These are phyloP conservation scores for Drosophila kikkawai DNA, from an alignment of 1,140 invertebrate species.

Conservation along the genomic window DNA sequence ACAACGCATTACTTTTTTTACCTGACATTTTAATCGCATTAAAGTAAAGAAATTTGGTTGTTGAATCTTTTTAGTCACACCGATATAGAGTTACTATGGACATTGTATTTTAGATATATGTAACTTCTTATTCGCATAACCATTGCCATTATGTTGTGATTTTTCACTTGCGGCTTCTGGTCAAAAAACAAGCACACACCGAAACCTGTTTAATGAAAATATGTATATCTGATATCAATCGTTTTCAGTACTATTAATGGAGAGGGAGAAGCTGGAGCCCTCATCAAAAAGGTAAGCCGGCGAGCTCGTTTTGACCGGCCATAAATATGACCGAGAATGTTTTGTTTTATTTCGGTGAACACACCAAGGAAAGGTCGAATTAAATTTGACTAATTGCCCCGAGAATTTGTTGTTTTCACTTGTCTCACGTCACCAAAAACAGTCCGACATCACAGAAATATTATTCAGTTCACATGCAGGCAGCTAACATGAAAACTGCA, in stretches of 20 bases:
- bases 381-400: constrained; percentile 66
- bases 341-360: background rate
- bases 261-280: background rate
- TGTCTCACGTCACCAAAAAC: constrained; percentile 32
- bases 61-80: background rate
- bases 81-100: background rate
- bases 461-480: constrained; percentile 54
- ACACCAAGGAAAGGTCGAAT: constrained; percentile 25
- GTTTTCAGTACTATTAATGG: constrained; percentile 5
- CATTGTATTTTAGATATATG: no score
- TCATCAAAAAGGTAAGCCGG: constrained; percentile 25
- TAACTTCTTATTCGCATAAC: no score
- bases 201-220: constrained; percentile 8
- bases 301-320: background rate
- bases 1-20: background rate
- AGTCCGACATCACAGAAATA: background rate
- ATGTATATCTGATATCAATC: constrained; percentile 44
- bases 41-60: background rate
- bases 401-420: constrained; percentile 1
- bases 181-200: constrained; percentile 49
- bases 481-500: constrained; percentile 71
- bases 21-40: background rate
- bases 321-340: background rate
- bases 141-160: no score
- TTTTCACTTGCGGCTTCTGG: constrained; percentile 9